Percentiles rank a stretch among this genome's conserved stretches.
These are phyloP conservation scores for Electrophaes corylata DNA, from an alignment of 2,888 invertebrate genomes.

Conservation along the genomic window DNA sequence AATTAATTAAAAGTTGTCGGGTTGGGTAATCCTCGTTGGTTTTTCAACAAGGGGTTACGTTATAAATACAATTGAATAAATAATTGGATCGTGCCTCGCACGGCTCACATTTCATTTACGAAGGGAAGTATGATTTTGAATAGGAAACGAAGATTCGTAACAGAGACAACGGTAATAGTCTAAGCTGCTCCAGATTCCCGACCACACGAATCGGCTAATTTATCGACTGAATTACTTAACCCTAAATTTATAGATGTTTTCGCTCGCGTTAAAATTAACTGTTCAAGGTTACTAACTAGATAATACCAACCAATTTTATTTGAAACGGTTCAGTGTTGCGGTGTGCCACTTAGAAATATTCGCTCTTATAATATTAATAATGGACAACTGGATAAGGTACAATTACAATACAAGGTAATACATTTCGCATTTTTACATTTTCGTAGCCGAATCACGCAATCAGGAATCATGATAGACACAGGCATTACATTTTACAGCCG, in stretches of 20 bases:
- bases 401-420: too few species aligned
- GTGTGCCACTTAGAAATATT: too few species aligned
- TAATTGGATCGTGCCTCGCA: conserved; percentile 31
- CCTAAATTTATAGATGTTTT: too few species aligned
- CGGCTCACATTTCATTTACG: conserved; percentile 47
- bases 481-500: too few species aligned
- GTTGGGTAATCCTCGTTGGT: conserved; percentile 31
- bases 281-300: too few species aligned
- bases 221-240: background rate
- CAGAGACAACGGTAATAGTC: conserved; percentile 42
- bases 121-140: conserved; percentile 47
- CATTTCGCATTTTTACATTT: background rate
- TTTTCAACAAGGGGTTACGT: conserved; percentile 41
- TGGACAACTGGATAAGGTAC: too few species aligned
- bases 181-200: conserved; percentile 10
- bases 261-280: too few species aligned
- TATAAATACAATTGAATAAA: conserved; percentile 41
- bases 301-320: too few species aligned
- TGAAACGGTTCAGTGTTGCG: too few species aligned
- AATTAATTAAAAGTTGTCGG: conserved; percentile 31
- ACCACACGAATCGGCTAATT: background rate
- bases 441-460: background rate
- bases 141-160: conserved; percentile 53
- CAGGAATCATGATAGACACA: background rate
- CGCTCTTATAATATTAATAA: too few species aligned